phyloP scores from a whole-genome alignment of 2,113 vertebrate species.

The Circaetus cinerascens region DNA sequence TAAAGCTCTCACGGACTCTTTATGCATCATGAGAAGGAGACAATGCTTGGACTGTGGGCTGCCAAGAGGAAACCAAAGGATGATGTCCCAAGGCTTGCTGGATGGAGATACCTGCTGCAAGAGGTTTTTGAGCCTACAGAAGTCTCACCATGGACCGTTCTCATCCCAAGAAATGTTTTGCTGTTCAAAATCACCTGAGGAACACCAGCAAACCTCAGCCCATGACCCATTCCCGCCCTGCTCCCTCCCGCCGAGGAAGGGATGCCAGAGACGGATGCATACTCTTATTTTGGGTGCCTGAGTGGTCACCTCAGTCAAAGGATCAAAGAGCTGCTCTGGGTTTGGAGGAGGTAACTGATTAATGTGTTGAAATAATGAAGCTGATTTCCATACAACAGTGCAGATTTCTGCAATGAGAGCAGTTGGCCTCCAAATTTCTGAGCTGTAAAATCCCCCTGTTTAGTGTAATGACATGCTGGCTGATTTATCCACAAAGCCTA shows the following conservation, averaged over 20 bases:
- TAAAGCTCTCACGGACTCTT: neutral
- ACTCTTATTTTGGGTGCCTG: neutral
- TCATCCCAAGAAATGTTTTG: neutral
- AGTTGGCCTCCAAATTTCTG: neutral
- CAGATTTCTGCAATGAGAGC: neutral
- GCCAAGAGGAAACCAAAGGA: neutral
- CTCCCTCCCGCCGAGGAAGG: neutral
- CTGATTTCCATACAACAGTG: neutral
- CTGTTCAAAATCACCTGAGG: neutral
- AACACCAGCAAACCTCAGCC: neutral
- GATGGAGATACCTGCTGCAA: neutral
- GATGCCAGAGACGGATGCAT: neutral
- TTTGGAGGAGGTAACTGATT: neutral
- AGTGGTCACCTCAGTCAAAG: neutral
- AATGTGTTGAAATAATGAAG: neutral
- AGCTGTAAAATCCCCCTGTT: neutral
- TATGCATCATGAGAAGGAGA: neutral
- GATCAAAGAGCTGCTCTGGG: neutral
- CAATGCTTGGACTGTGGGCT: neutral
- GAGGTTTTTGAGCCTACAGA: neutral
- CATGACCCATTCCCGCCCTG: fast-evolving
- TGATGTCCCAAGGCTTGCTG: neutral
- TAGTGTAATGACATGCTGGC: neutral
- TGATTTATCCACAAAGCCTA: neutral
- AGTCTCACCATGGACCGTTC: fast-evolving